Percentiles rank a stretch among this genome's conserved stretches.
phyloP scores from a whole-genome alignment of 2,797 vertebrate species.

The Eulemur albifrons region DNA sequence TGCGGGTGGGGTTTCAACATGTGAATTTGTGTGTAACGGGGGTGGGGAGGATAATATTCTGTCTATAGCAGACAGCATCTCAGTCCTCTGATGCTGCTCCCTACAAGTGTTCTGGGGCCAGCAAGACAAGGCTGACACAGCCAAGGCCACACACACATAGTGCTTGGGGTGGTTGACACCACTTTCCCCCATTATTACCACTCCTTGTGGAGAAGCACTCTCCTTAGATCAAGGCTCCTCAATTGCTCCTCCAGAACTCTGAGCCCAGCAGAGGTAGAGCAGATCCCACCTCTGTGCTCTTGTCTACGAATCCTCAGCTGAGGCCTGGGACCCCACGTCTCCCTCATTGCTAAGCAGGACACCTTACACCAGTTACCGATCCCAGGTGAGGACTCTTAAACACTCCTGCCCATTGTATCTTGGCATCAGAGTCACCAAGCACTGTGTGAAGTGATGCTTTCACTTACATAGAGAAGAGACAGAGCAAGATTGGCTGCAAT shows the following conservation, averaged over 20 bases:
- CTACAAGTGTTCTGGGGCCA: not conserved
- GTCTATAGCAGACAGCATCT: not conserved
- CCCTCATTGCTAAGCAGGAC: not conserved
- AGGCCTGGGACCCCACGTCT: not conserved
- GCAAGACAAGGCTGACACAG: not conserved
- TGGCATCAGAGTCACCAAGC: not conserved
- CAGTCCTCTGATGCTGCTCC: not conserved
- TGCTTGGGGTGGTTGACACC: not conserved
- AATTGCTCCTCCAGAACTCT: not conserved
- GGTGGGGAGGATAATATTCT: not conserved
- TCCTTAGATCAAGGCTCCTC: fast-evolving
- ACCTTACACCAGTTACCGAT: not conserved
- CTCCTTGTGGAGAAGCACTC: not conserved
- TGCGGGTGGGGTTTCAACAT: not conserved
- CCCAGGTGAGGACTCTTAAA: not conserved
- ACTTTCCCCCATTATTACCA: no score
- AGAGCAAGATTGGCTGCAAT: not conserved
- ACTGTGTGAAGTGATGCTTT: not conserved
- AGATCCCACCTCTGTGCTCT: not conserved
- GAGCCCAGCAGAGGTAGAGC: not conserved
- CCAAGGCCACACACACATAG: not conserved
- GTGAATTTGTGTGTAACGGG: not conserved
- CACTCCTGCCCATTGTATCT: not conserved
- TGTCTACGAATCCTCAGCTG: no score
- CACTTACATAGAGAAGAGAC: not conserved